Conservation (phyloP, 2,797 vertebrate genomes). For the Gallirallus australis region DNA sequence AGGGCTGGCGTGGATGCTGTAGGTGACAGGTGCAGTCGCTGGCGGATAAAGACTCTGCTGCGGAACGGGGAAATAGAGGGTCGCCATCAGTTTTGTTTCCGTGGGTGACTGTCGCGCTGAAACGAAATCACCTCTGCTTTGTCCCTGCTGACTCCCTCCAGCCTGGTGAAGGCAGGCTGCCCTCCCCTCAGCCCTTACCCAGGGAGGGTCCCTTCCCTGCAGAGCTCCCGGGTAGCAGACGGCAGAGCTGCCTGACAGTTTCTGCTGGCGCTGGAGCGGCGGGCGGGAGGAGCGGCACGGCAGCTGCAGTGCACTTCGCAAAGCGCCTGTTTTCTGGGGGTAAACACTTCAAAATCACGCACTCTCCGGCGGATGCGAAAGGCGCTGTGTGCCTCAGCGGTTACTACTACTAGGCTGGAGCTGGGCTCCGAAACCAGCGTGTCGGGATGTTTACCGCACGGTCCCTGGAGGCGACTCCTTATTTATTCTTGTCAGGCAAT, state of each 20-base stretch:
- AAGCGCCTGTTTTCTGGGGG: not conserved
- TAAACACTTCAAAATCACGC: not conserved
- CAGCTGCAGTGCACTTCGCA: not conserved
- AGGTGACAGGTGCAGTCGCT: slow-evolving; percentile 47
- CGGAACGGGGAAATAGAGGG: rapidly evolving
- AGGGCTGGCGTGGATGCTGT: rapidly evolving
- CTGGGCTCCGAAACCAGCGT: not conserved
- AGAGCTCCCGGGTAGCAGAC: not conserved
- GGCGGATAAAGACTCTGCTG: not conserved
- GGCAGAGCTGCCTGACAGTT: not conserved
- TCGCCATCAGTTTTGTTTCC: rapidly evolving
- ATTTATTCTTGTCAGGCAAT: slow-evolving; percentile 38
- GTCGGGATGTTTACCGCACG: not conserved
- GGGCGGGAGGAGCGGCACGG: not conserved
- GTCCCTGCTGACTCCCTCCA: not conserved
- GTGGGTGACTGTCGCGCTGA: not conserved
- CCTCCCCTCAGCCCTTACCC: not conserved
- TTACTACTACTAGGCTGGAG: not conserved
- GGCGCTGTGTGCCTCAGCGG: not conserved
- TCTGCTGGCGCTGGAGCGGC: not conserved
- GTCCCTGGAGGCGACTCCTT: slow-evolving; percentile 3
- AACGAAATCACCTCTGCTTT: not conserved
- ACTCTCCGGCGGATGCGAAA: not conserved
- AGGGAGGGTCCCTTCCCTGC: slow-evolving; percentile 4
- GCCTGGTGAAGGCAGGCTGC: not conserved